A percentile compares a stretch with the other conserved stretches of the same genome.
phyloP scores from a whole-genome alignment of 1,140 invertebrate genomes.

The Planococcus citri region DNA sequence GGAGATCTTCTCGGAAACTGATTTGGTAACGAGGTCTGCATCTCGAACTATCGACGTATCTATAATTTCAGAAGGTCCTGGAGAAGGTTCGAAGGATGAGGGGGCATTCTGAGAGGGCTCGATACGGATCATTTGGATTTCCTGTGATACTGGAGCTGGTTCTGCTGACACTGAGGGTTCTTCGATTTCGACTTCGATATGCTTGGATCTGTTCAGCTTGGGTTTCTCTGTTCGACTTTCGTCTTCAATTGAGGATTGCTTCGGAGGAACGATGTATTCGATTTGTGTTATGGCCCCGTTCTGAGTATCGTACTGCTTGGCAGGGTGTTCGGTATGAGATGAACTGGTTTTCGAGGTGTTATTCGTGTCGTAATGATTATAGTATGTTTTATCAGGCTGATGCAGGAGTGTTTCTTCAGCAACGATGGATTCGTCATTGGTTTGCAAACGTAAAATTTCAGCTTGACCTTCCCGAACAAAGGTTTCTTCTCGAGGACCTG shows the following conservation, averaged over 20 bases:
- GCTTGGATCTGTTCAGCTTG: neutral
- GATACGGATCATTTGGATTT: no score
- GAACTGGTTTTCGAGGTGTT: neutral
- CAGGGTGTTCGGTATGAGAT: neutral
- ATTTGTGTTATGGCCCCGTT: no score
- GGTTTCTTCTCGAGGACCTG: conserved; percentile 40
- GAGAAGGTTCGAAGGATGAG: no score
- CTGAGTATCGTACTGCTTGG: no score
- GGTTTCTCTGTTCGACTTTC: neutral
- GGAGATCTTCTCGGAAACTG: neutral
- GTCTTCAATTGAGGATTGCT: neutral
- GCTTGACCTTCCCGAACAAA: conserved; percentile 70
- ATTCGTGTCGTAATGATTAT: neutral
- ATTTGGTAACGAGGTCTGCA: neutral
- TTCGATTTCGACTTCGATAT: neutral
- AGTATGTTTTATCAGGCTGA: neutral
- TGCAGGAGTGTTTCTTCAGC: neutral
- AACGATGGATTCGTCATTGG: conserved; percentile 27
- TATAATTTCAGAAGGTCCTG: no score
- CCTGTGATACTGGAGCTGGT: no score
- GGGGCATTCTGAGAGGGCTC: no score
- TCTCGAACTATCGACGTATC: no score
- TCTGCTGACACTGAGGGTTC: no score
- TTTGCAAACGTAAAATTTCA: conserved; percentile 54
- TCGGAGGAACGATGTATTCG: neutral